These are phyloP conservation scores for Bambusicola thoracicus DNA, from an alignment of 2,113 vertebrate species.

Conservation along the genomic window DNA sequence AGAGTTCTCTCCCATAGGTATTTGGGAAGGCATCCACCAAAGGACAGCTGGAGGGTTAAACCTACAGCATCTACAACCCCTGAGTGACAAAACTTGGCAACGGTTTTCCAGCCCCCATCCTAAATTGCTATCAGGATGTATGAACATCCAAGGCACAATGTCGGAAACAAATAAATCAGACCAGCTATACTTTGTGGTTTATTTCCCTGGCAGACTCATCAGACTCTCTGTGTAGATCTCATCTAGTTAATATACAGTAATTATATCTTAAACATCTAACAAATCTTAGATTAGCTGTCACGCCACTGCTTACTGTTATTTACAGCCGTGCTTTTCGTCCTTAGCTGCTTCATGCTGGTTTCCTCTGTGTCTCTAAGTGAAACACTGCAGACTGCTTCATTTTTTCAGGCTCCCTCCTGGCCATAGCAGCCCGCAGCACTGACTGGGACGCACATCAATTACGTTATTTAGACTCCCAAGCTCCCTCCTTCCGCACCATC, in stretches of 20 bases:
- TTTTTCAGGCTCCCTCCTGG: background rate
- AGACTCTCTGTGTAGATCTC: conserved; percentile 34
- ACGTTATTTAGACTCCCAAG: background rate
- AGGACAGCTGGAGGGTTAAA: conserved; percentile 40
- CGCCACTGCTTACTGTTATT: conserved; percentile 26
- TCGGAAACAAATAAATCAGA: conserved; percentile 31
- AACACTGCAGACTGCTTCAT: background rate
- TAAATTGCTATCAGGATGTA: conserved; percentile 34
- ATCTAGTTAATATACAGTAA: conserved; percentile 44
- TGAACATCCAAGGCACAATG: conserved; percentile 37
- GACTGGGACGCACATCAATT: background rate
- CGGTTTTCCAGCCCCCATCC: background rate
- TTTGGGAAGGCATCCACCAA: conserved; percentile 2
- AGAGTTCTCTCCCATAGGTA: background rate
- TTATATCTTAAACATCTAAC: conserved; percentile 38
- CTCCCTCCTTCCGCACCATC: accelerated
- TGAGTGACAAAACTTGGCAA: conserved; percentile 18
- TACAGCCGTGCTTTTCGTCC: background rate
- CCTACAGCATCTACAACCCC: background rate
- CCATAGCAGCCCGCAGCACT: background rate
- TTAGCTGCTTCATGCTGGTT: background rate
- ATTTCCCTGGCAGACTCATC: conserved; percentile 47
- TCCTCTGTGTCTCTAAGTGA: background rate
- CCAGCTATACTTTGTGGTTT: conserved; percentile 44
- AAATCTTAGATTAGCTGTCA: conserved; percentile 35